phyloP scores from a whole-genome alignment of 2,888 invertebrate genomes.

The Drosophila monieri region DNA sequence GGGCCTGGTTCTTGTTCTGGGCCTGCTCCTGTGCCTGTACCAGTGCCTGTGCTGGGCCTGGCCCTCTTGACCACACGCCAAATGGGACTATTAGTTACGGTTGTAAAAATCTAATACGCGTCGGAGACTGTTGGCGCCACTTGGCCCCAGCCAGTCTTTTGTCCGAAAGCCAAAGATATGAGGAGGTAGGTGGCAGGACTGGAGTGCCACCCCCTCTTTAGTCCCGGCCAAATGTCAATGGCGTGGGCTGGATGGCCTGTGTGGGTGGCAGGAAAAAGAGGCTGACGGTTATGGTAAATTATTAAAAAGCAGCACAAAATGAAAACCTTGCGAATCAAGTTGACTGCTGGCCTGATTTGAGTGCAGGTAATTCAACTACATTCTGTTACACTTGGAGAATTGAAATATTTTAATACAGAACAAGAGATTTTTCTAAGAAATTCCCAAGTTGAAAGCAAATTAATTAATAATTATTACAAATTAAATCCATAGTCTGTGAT shows the following conservation, averaged over 20 bases:
- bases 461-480: no score
- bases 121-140: slow-evolving; percentile 58
- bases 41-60: slow-evolving; percentile 7
- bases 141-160: slow-evolving; percentile 43
- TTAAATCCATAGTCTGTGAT: no score
- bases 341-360: slow-evolving; percentile 49
- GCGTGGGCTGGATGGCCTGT: slow-evolving; percentile 23
- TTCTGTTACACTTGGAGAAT: slow-evolving; percentile 14
- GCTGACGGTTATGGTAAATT: slow-evolving; percentile 78
- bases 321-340: slow-evolving; percentile 63
- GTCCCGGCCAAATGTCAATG: slow-evolving; percentile 40
- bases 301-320: slow-evolving; percentile 74
- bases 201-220: slow-evolving; percentile 22
- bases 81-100: slow-evolving; percentile 80
- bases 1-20: not conserved
- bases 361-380: slow-evolving; percentile 68
- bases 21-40: not conserved
- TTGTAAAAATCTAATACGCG: slow-evolving; percentile 76
- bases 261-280: slow-evolving; percentile 44
- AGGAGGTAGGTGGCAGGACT: slow-evolving; percentile 29
- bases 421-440: not conserved
- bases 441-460: no score
- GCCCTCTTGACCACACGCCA: slow-evolving; percentile 68
- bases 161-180: slow-evolving; percentile 9
- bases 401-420: not conserved